A percentile compares a stretch with the other conserved stretches of the same genome.
These are phyloP conservation scores for Agapornis roseicollis DNA, from an alignment of 2,113 vertebrate genomes.

Conservation along the genomic window DNA sequence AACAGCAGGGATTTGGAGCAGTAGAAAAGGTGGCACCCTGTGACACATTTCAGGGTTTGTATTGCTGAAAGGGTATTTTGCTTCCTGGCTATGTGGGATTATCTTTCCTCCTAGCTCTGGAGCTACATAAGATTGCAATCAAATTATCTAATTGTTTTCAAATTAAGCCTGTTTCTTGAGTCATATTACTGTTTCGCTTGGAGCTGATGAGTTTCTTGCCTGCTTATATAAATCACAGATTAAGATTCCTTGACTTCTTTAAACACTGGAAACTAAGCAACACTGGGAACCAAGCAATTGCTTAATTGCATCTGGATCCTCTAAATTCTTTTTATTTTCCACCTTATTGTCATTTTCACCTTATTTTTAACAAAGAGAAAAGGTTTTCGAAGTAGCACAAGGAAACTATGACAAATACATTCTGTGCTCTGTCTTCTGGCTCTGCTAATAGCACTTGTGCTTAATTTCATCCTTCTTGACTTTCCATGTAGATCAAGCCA, in stretches of 20 bases:
- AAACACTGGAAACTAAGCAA: background rate
- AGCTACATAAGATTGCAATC: background rate
- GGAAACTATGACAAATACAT: fast-evolving
- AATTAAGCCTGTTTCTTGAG: background rate
- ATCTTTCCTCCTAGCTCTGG: background rate
- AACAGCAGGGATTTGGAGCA: background rate
- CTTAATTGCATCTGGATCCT: background rate
- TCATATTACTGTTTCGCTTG: background rate
- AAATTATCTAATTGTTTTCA: conserved; percentile 1
- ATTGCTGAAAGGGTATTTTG: background rate
- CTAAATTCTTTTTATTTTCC: background rate
- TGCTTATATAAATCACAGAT: background rate
- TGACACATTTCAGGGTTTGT: background rate
- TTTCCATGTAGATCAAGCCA: fast-evolving
- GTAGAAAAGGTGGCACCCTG: fast-evolving
- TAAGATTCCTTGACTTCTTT: background rate
- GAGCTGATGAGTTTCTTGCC: background rate
- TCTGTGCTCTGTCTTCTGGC: background rate
- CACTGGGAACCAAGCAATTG: background rate
- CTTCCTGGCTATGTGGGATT: background rate
- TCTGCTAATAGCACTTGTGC: background rate
- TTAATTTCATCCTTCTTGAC: background rate
- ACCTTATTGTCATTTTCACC: background rate
- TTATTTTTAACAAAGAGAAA: background rate
- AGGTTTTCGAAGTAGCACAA: background rate